These are phyloP conservation scores for Rhinophrynus dorsalis DNA, from an alignment of 2,797 vertebrate species.

Conservation along the genomic window DNA sequence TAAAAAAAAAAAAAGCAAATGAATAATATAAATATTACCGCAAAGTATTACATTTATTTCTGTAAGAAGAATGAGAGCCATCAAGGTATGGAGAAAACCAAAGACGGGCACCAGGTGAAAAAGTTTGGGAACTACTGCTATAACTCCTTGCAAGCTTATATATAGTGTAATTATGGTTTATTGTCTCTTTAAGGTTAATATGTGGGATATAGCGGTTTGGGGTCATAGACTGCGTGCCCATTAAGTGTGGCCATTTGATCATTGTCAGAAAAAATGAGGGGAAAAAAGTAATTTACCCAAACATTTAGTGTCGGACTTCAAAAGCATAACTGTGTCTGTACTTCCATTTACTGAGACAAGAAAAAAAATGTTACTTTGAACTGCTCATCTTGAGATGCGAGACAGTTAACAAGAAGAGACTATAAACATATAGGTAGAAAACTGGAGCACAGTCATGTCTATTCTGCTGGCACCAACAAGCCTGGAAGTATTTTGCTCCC, in stretches of 20 bases:
- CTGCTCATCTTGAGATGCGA: slow-evolving; percentile 5
- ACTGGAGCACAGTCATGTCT: neutral
- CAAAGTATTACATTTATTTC: too few relatives aligned
- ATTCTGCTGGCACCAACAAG: slow-evolving; percentile 36
- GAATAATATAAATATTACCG: too few relatives aligned
- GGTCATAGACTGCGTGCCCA: too few relatives aligned
- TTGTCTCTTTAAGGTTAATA: too few relatives aligned
- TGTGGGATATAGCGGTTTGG: too few relatives aligned
- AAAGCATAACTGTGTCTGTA: slow-evolving; percentile 27
- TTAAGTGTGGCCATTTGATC: slow-evolving; percentile 18
- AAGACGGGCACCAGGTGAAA: too few relatives aligned
- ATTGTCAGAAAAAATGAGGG: slow-evolving; percentile 12
- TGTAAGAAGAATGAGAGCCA: too few relatives aligned
- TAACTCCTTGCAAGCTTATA: too few relatives aligned
- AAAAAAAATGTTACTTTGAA: slow-evolving; percentile 35
- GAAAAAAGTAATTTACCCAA: slow-evolving; percentile 14
- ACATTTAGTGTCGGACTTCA: slow-evolving; percentile 33
- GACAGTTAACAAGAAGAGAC: slow-evolving; percentile 31
- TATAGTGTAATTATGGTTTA: too few relatives aligned
- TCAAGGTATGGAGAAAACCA: too few relatives aligned
- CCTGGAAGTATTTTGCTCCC: slow-evolving; percentile 44
- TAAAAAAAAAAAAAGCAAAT: too few relatives aligned
- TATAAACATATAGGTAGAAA: slow-evolving; percentile 35
- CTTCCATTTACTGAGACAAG: slow-evolving; percentile 12
- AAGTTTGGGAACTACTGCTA: too few relatives aligned